A percentile compares a stretch with the other conserved stretches of the same genome.
phyloP scores from a whole-genome alignment of 2,888 invertebrate species.

The Cephus sareptanus region DNA sequence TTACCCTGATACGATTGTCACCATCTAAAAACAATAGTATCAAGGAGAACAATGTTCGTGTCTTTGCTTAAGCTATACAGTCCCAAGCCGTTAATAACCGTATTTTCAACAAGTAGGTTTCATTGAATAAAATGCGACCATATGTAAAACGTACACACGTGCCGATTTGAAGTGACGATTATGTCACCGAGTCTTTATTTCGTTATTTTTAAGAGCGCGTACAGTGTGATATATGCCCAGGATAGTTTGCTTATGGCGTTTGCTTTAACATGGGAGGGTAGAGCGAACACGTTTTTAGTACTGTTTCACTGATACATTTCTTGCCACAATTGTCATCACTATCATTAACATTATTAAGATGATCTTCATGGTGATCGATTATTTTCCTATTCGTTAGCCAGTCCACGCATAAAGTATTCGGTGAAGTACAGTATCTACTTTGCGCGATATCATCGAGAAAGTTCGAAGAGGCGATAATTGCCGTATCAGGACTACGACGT shows the following conservation, averaged over 20 bases:
- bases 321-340: slow-evolving; percentile 25
- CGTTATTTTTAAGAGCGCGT: background rate
- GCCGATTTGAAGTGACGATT: background rate
- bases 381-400: slow-evolving; percentile 29
- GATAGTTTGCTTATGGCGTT: slow-evolving; percentile 27
- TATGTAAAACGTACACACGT: background rate
- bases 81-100: background rate
- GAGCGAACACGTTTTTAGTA: slow-evolving; percentile 31
- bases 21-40: background rate
- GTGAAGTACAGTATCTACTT: slow-evolving; percentile 41
- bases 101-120: background rate
- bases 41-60: background rate
- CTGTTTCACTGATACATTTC: slow-evolving; percentile 29
- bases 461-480: slow-evolving; percentile 2
- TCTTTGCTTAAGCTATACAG: background rate
- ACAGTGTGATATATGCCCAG: background rate
- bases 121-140: background rate
- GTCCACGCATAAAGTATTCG: slow-evolving; percentile 38
- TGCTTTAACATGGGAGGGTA: slow-evolving; percentile 38
- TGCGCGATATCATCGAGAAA: slow-evolving; percentile 27
- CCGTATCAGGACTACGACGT: slow-evolving; percentile 10
- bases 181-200: background rate
- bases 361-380: slow-evolving; percentile 19
- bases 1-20: background rate
- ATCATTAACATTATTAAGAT: slow-evolving; percentile 30